Base-by-base conservation (phyloP, 2,797 vertebrate genomes). In the Gallirallus australis region DNA sequence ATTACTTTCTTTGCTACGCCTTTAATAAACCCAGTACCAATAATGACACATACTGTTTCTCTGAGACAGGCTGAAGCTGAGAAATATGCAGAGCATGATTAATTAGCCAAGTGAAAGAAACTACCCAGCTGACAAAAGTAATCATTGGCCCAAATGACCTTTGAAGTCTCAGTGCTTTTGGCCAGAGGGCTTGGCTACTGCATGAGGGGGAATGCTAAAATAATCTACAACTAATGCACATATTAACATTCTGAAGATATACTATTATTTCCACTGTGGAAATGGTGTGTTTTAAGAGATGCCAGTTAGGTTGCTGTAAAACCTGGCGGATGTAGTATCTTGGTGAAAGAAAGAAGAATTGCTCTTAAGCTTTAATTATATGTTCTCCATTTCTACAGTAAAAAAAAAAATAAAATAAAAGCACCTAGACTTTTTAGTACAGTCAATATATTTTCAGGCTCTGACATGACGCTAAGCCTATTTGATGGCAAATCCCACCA, bases 131-230 rank as follows among this genome's bases (percentile, higher is more conserved):
- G 92, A 94, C 91, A 93, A 92, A 92, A 96, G 79, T 76, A 90
- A 96, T 92, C 79, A 91, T 79, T 94, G 92, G 92, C 82, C 93
- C 79, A 96, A 96, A 93, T 84, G 96, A 96, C 96, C 94, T 94
- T 96, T 95, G 91, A 78, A 88, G 89, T 93, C 86, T 94, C 79
- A 76, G 53, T 86, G 83, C 40, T 94, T 96, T 92, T 89, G 84
- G 59, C 72, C 65, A 75, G 79, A 91, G 92, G 79, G 72, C 79
- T 88, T 93, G 88, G 88, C 85, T 95, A 94, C 52, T 54, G 77
- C 54, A 20, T 69, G 64, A 87, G 54, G 42, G 19, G 13, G 54
- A 94, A 88, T 83, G 69, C 35, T 93, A 88, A 96, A 92, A 70
- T 75, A 91, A 89, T 91, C 72, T 83, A 40, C 82, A 92, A 47